These are phyloP conservation scores for Sapajus apella DNA, from an alignment of 2,113 vertebrate genomes.

Conservation along the genomic window DNA sequence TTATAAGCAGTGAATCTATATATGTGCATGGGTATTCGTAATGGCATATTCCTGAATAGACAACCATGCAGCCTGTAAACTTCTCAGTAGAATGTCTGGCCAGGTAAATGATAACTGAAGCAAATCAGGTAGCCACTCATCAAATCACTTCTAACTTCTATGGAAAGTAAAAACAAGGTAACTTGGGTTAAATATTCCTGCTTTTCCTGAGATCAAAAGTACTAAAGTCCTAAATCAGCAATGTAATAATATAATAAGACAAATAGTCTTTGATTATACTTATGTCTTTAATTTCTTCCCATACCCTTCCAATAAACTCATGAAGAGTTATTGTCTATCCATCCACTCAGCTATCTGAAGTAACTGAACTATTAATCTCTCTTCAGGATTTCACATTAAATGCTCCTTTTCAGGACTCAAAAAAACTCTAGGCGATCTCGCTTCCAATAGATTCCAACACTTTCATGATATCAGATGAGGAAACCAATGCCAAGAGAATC, in stretches of 20 bases:
- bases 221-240: not conserved
- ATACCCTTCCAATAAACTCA: not conserved
- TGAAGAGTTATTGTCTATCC: not conserved
- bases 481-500: not conserved
- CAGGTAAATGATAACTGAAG: not conserved
- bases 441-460: not conserved
- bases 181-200: not conserved
- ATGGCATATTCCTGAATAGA: not conserved
- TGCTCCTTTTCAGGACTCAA: not conserved
- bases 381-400: not conserved
- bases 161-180: not conserved
- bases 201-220: not conserved
- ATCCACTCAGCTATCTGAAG: not conserved
- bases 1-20: not conserved
- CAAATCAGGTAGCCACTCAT: not conserved
- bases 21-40: not conserved
- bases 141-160: not conserved
- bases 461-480: not conserved
- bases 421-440: not conserved
- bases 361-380: not conserved
- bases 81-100: conserved; percentile 1
- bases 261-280: not conserved
- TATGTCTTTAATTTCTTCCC: not conserved
- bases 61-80: not conserved
- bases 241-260: not conserved